Percentiles rank a stretch among this genome's conserved stretches.
Conservation (phyloP, 1,140 invertebrate genomes). For the Thaumatotibia leucotreta region DNA sequence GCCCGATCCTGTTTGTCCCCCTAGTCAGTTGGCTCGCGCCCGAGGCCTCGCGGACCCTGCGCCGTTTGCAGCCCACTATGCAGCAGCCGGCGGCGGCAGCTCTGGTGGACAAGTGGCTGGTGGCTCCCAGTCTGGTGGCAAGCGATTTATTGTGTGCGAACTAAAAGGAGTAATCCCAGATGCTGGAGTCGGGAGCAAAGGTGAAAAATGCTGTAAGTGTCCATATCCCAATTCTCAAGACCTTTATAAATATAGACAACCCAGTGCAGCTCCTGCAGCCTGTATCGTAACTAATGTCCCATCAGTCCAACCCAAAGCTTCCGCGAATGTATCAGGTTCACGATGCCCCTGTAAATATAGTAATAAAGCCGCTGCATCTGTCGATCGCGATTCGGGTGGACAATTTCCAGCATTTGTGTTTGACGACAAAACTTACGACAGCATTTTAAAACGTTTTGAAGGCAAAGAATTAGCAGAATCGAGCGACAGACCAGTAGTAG, state of each 20-base stretch:
- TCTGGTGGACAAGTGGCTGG: slow-evolving; percentile 20
- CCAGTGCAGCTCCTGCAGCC: not conserved
- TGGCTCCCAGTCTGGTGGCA: slow-evolving; percentile 35
- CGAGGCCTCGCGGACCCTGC: slow-evolving; percentile 58
- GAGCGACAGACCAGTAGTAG: slow-evolving; percentile 22
- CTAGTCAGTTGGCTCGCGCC: slow-evolving; percentile 72
- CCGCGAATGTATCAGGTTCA: not conserved
- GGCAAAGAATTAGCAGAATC: slow-evolving; percentile 33
- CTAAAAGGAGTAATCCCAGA: slow-evolving; percentile 53
- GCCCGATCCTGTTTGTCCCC: slow-evolving; percentile 81
- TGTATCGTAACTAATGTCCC: not conserved
- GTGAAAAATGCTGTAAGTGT: slow-evolving; percentile 60
- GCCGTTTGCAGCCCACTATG: slow-evolving; percentile 43
- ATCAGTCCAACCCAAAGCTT: slow-evolving; percentile 10
- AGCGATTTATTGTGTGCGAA: slow-evolving; percentile 64
- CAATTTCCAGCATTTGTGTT: slow-evolving; percentile 29
- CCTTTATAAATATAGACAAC: not conserved
- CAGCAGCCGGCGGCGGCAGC: slow-evolving; percentile 32
- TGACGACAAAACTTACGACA: slow-evolving; percentile 38
- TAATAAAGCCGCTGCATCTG: slow-evolving; percentile 20
- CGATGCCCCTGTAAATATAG: not conserved
- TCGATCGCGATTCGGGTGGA: not conserved
- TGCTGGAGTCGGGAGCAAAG: slow-evolving; percentile 26
- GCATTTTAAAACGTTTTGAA: slow-evolving; percentile 43
- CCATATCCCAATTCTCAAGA: slow-evolving; percentile 1